Percentiles rank a stretch among this genome's conserved stretches.
Conservation (phyloP, 1,140 invertebrate species). For the Cryptotermes secundus region DNA sequence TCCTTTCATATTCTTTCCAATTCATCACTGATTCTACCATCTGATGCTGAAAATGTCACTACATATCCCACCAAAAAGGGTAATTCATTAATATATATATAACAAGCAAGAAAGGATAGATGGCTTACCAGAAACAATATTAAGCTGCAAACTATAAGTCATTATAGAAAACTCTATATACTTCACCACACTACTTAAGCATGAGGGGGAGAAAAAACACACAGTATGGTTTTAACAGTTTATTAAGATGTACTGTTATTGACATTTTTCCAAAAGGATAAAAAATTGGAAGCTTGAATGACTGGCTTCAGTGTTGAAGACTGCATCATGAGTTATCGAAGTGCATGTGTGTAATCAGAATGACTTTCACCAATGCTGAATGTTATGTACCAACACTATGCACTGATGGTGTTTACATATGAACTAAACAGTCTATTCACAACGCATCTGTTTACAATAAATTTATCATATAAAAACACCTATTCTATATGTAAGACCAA, state of each 20-base stretch:
- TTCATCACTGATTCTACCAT: too few species aligned
- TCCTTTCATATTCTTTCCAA: too few species aligned
- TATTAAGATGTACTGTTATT: conserved; percentile 11
- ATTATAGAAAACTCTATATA: too few species aligned
- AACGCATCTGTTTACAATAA: neutral
- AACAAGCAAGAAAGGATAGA: too few species aligned
- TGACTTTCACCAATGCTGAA: neutral
- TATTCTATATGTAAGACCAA: too few species aligned
- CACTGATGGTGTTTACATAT: neutral
- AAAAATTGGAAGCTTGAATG: neutral
- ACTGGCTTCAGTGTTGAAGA: neutral
- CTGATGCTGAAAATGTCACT: too few species aligned
- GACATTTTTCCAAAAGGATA: neutral
- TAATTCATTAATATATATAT: too few species aligned
- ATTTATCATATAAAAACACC: neutral
- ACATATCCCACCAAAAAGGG: too few species aligned
- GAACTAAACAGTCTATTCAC: neutral
- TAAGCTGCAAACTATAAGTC: too few species aligned
- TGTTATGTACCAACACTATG: neutral
- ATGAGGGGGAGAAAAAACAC: too few species aligned
- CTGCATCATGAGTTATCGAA: neutral
- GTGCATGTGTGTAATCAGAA: neutral
- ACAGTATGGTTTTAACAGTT: neutral
- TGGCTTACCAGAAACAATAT: too few species aligned
- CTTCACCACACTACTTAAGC: too few species aligned